phyloP scores from a whole-genome alignment of 1,140 invertebrate species.

The Zaprionus ghesquierei region DNA sequence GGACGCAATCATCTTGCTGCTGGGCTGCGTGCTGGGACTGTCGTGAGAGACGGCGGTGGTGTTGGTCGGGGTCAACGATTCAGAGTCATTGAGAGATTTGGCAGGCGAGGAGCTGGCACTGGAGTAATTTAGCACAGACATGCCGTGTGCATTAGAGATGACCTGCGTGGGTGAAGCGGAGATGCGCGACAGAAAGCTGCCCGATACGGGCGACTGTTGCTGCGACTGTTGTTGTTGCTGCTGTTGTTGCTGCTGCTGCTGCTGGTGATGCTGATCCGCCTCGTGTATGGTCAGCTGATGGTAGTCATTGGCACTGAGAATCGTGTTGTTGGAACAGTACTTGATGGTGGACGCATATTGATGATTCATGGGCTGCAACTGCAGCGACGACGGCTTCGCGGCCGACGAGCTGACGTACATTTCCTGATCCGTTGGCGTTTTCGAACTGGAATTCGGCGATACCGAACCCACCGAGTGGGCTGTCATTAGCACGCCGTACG shows the following conservation, averaged over 20 bases:
- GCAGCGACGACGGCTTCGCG: conserved; percentile 50
- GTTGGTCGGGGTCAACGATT: conserved; percentile 25
- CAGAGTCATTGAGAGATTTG: conserved; percentile 58
- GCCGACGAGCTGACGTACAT: conserved; percentile 58
- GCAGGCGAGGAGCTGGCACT: conserved; percentile 64
- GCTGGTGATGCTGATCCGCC: conserved; percentile 45
- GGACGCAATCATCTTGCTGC: conserved; percentile 13
- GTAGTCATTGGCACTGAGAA: conserved; percentile 66
- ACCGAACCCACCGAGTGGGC: conserved; percentile 58
- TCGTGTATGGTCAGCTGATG: conserved; percentile 55
- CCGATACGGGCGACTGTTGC: conserved; percentile 46
- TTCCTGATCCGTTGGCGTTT: conserved; percentile 69
- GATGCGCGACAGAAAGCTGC: conserved; percentile 42
- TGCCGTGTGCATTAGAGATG: conserved; percentile 51
- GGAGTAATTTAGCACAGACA: conserved; percentile 58
- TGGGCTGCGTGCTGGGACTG: conserved; percentile 14
- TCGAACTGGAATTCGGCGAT: conserved; percentile 64
- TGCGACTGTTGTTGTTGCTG: conserved; percentile 36
- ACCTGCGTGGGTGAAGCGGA: conserved; percentile 57
- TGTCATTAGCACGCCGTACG: conserved; percentile 57
- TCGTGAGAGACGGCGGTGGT: conserved; percentile 26
- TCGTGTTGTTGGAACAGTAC: conserved; percentile 76
- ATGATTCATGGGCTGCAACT: conserved; percentile 69
- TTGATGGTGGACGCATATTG: conserved; percentile 79
- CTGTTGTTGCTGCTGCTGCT: conserved; percentile 32